Percentiles rank a stretch among this genome's conserved stretches.
These are phyloP conservation scores for Calonectris borealis DNA, from an alignment of 2,113 vertebrate genomes.

Conservation along the genomic window DNA sequence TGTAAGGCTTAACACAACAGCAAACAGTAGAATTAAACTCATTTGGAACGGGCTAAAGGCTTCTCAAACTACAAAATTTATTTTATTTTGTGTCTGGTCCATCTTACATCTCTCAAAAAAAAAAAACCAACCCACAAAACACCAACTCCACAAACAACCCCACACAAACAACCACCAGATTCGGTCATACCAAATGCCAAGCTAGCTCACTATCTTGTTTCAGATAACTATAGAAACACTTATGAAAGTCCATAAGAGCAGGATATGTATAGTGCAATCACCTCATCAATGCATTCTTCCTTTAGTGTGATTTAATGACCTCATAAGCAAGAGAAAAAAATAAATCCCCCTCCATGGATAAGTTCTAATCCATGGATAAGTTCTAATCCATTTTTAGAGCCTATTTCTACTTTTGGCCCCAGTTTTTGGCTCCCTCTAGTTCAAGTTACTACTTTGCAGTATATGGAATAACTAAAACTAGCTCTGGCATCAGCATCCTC, in stretches of 20 bases:
- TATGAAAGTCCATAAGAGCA: neutral
- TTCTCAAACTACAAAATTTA: neutral
- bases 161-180: neutral
- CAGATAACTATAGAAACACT: neutral
- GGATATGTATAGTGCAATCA: too few species aligned
- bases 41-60: neutral
- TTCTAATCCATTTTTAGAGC: neutral
- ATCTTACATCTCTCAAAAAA: neutral
- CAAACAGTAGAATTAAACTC: neutral
- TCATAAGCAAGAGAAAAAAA: neutral
- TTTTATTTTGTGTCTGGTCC: neutral
- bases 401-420: neutral
- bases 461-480: neutral
- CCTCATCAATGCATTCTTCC: neutral
- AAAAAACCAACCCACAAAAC: neutral
- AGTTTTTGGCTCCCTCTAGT: neutral
- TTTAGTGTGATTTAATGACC: neutral
- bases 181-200: neutral
- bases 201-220: neutral
- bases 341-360: neutral
- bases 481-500: neutral
- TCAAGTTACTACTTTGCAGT: neutral
- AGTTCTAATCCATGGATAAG: neutral
- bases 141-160: neutral
- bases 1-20: neutral